Percentiles rank a stretch among this genome's conserved stretches.
Conservation (phyloP, 1,140 invertebrate genomes). For the Drosophila serrata region DNA sequence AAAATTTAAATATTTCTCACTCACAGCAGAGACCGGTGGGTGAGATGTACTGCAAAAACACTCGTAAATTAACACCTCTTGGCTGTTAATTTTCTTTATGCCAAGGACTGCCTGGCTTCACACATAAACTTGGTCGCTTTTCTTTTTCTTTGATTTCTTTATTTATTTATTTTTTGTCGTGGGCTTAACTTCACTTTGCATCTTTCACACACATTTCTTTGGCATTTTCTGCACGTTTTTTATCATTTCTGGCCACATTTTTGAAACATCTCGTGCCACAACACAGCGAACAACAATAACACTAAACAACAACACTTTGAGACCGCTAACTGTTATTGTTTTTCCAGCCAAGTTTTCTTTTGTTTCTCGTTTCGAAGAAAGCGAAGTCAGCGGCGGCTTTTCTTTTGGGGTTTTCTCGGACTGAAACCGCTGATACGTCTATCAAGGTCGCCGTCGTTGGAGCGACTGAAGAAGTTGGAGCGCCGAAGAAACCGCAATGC, state of each 20-base stretch:
- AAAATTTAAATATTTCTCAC: constrained; percentile 18
- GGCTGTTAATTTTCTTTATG: constrained; percentile 36
- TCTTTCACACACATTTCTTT: constrained; percentile 55
- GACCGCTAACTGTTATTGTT: constrained; percentile 45
- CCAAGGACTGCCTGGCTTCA: constrained; percentile 29
- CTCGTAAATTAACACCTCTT: constrained; percentile 59
- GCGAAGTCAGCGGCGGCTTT: constrained; percentile 38
- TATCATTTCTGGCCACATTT: constrained; percentile 56
- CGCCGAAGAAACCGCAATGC: constrained; percentile 42
- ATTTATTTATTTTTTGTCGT: constrained; percentile 11
- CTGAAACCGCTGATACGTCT: constrained; percentile 76
- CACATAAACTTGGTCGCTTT: constrained; percentile 40
- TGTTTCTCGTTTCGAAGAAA: constrained; percentile 48
- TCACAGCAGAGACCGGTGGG: constrained; percentile 48
- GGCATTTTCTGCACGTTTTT: constrained; percentile 59
- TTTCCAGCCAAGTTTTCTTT: constrained; percentile 40
- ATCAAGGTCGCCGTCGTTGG: constrained; percentile 85
- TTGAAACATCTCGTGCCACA: constrained; percentile 66
- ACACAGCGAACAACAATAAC: constrained; percentile 45
- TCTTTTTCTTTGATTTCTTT: constrained; percentile 30
- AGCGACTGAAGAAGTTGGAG: constrained; percentile 70
- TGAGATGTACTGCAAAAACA: constrained; percentile 14
- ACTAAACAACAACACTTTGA: constrained; percentile 12
- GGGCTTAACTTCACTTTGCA: constrained; percentile 55
- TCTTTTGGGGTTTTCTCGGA: constrained; percentile 12